phyloP scores from a whole-genome alignment of 2,797 vertebrate genomes.

The Gymnodraco acuticeps region DNA sequence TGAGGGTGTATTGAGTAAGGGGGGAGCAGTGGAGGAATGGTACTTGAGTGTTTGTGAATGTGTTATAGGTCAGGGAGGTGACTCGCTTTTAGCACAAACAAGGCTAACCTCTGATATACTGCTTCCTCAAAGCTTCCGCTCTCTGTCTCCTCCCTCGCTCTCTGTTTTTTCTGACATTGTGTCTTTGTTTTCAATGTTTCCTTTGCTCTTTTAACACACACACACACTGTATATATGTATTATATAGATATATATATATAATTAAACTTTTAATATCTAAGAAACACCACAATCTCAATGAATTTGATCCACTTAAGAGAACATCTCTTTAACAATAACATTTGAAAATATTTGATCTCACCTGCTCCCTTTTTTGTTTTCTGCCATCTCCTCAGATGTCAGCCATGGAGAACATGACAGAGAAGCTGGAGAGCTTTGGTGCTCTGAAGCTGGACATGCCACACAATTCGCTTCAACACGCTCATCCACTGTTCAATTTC shows the following conservation, averaged over 20 bases:
- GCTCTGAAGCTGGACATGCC: conserved; percentile 92
- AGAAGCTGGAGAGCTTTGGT: conserved; percentile 96
- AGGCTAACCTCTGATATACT: conserved; percentile 85
- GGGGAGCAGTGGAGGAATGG: conserved; percentile 26
- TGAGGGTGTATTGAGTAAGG: conserved; percentile 48
- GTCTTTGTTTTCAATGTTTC: conserved; percentile 61
- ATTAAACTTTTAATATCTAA: too few relatives aligned
- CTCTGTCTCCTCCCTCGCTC: conserved; percentile 55
- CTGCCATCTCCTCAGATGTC: conserved; percentile 89
- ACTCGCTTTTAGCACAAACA: conserved; percentile 87
- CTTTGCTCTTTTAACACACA: conserved; percentile 28
- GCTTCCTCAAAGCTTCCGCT: conserved; percentile 84
- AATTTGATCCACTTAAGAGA: too few relatives aligned
- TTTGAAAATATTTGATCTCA: background rate
- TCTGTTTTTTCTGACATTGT: conserved; percentile 55
- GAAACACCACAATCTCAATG: too few relatives aligned
- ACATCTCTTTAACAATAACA: background rate
- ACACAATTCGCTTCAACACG: conserved; percentile 91
- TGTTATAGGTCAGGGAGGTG: conserved; percentile 89
- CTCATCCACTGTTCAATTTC: conserved; percentile 97
- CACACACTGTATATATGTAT: too few relatives aligned
- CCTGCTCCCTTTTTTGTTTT: background rate
- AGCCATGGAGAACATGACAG: conserved; percentile 99
- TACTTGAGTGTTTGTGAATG: conserved; percentile 85
- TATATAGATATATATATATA: too few relatives aligned